Percentiles rank a stretch among this genome's conserved stretches.
phyloP scores from a whole-genome alignment of 92 coral and sea anemone species.

The Siderastrea siderea region DNA sequence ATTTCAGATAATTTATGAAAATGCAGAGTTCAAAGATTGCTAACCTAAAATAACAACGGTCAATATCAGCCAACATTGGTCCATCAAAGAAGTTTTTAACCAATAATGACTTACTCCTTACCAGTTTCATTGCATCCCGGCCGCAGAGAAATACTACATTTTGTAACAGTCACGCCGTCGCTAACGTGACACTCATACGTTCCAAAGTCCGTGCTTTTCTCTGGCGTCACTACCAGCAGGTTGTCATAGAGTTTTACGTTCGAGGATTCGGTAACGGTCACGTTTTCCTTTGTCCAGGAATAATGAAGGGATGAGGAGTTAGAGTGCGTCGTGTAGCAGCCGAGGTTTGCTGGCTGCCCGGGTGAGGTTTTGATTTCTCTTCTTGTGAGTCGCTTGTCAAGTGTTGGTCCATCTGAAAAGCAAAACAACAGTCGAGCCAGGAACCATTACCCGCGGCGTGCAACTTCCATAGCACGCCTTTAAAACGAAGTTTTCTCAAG shows the following conservation, averaged over 20 bases:
- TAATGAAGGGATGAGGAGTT: background rate
- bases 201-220: conserved; percentile 28
- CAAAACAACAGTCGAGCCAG: background rate
- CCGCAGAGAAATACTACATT: conserved; percentile 21
- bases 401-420: background rate
- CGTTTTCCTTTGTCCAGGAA: conserved; percentile 35
- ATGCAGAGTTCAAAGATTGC: no score
- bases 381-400: background rate
- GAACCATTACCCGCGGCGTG: no score
- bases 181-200: conserved; percentile 30
- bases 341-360: conserved; percentile 35
- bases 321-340: conserved; percentile 25
- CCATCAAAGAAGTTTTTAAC: background rate
- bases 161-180: background rate
- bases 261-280: conserved; percentile 26
- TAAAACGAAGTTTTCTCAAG: no score
- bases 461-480: no score
- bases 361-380: conserved; percentile 14
- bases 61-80: no score
- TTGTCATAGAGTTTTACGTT: background rate
- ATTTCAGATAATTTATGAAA: no score
- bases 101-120: background rate
- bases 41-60: no score
- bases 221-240: conserved; percentile 31
- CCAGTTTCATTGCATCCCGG: background rate